Conservation (phyloP, 2,113 vertebrate species). For the Catagonus wagneri region DNA sequence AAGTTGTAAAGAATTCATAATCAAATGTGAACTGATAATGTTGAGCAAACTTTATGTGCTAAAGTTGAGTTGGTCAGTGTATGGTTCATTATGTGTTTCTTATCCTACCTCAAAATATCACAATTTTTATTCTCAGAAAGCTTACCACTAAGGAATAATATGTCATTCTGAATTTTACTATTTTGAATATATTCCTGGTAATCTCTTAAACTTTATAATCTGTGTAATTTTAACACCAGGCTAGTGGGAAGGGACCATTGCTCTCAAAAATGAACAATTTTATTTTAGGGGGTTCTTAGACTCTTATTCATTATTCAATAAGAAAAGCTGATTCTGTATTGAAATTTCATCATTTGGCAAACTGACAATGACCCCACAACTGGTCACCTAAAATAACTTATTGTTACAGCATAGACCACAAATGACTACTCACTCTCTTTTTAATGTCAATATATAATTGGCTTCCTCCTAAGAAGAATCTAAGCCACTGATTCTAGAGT, state of each 20-base stretch:
- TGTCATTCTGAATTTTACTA: slow-evolving; percentile 3
- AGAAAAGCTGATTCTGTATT: slow-evolving; percentile 67
- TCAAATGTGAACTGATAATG: background rate
- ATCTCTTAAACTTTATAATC: slow-evolving; percentile 32
- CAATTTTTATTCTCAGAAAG: background rate
- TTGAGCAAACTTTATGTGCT: background rate
- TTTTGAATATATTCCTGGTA: background rate
- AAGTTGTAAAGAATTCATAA: background rate
- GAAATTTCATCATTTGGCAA: slow-evolving; percentile 79
- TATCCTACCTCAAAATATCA: background rate
- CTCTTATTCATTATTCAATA: slow-evolving; percentile 65
- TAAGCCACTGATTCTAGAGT: background rate
- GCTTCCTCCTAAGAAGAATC: background rate
- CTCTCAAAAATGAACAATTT: slow-evolving; percentile 17
- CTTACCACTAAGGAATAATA: background rate
- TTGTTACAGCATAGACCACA: background rate
- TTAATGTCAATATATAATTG: background rate
- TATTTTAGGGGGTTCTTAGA: slow-evolving; percentile 49
- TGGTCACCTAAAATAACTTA: slow-evolving; percentile 60
- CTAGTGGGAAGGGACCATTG: slow-evolving; percentile 51
- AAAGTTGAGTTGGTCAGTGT: background rate
- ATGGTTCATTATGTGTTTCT: background rate
- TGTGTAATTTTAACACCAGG: slow-evolving; percentile 42
- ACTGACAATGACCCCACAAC: slow-evolving; percentile 62
- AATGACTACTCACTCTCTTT: slow-evolving; percentile 56